A percentile compares a stretch with the other conserved stretches of the same genome.
Conservation (phyloP, 2,888 invertebrate genomes). For the Gari tellinella region DNA sequence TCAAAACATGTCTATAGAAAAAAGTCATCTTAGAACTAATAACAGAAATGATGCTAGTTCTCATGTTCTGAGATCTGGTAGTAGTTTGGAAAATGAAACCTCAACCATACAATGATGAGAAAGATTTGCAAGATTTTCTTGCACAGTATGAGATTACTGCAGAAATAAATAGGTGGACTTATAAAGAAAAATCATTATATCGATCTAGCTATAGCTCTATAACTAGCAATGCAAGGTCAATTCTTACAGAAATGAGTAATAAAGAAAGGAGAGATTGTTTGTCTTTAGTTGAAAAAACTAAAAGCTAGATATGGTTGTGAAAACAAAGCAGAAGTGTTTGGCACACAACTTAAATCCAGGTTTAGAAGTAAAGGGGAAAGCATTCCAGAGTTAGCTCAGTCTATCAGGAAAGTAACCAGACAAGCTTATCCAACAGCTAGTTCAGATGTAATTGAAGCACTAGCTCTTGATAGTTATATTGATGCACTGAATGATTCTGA, state of each 20-base stretch:
- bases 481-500: conserved; percentile 40
- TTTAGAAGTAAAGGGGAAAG: conserved; percentile 31
- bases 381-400: conserved; percentile 51
- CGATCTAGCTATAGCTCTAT: conserved; percentile 51
- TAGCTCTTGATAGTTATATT: conserved; percentile 41
- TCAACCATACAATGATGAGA: conserved; percentile 42
- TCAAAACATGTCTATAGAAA: no score
- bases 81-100: conserved; percentile 33
- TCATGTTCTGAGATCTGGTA: no score
- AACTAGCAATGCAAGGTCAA: conserved; percentile 30
- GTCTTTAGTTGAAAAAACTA: conserved; percentile 26
- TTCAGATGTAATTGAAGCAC: conserved; percentile 21
- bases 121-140: conserved; percentile 50
- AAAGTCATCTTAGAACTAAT: no score
- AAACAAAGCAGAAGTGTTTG: conserved; percentile 44
- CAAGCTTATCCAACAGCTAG: conserved; percentile 38
- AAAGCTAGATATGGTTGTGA: conserved; percentile 41
- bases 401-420: conserved; percentile 40
- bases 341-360: conserved; percentile 34
- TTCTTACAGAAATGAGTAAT: conserved; percentile 35
- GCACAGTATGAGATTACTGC: conserved; percentile 49
- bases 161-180: conserved; percentile 84
- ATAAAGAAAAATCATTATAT: conserved; percentile 36
- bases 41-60: no score
- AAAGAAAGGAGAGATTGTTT: conserved; percentile 33